Percentiles rank a stretch among this genome's conserved stretches.
phyloP scores from a whole-genome alignment of 2,113 vertebrate genomes.

The Gila orcuttii region DNA sequence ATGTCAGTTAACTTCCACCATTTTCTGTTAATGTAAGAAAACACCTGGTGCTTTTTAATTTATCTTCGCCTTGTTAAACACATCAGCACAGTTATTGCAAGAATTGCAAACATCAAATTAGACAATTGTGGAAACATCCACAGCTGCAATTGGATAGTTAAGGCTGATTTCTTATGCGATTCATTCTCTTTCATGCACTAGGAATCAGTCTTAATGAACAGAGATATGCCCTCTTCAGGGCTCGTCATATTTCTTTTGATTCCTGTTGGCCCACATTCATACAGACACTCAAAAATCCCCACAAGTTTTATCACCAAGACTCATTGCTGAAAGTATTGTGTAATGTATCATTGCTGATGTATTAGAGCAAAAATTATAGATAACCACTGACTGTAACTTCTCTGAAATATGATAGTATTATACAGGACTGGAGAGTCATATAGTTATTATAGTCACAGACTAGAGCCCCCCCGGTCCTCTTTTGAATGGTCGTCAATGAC shows the following conservation, averaged over 20 bases:
- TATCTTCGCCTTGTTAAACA: neutral
- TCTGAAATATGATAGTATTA: neutral
- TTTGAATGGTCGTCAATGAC: neutral
- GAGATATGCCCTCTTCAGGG: neutral
- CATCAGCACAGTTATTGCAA: neutral
- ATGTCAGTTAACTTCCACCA: neutral
- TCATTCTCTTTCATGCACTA: neutral
- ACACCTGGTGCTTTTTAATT: neutral
- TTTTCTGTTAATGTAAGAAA: neutral
- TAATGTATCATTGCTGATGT: neutral
- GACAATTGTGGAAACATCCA: neutral
- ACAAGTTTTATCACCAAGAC: neutral
- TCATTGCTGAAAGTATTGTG: neutral
- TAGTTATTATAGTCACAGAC: neutral
- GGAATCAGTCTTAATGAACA: slow-evolving; percentile 28
- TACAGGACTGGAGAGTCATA: neutral
- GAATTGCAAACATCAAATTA: neutral
- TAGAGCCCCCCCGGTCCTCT: neutral
- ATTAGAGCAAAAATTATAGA: neutral
- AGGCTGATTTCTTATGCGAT: neutral
- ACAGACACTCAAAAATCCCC: neutral
- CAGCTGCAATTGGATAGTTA: neutral
- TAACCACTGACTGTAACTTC: neutral
- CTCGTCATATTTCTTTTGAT: slow-evolving; percentile 23
- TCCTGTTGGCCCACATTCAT: slow-evolving; percentile 27